Evolutionary conservation across 1,140 invertebrate species (phyloP).

Genomic region (Anagrus nilaparvatae): DNA sequence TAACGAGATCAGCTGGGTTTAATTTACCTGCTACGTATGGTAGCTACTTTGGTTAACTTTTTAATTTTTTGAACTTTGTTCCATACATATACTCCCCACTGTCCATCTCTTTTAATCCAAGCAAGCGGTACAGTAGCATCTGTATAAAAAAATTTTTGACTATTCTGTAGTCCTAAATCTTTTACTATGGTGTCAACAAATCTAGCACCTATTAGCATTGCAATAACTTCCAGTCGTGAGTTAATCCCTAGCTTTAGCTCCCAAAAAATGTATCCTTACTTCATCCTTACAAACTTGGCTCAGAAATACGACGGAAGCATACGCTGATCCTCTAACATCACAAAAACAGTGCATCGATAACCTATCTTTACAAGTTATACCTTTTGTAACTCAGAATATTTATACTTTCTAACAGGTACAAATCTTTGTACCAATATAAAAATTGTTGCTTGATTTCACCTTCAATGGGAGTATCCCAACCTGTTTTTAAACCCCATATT

Average conservation of each 20-base stretch:
- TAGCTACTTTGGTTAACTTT: conserved; percentile 24
- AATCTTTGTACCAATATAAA: conserved; percentile 22
- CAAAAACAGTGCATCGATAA: no score
- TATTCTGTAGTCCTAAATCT: conserved; percentile 9
- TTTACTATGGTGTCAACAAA: conserved; percentile 15
- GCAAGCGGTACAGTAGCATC: no score
- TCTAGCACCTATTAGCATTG: conserved; percentile 25
- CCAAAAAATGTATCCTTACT: conserved; percentile 9
- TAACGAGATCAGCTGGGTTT: conserved; percentile 38
- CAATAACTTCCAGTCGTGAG: conserved; percentile 30
- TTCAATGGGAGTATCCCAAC: conserved; percentile 19
- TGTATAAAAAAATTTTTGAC: conserved; percentile 9
- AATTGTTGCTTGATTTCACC: neutral
- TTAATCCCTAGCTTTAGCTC: conserved; percentile 28
- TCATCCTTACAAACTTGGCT: neutral
- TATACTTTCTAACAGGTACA: conserved; percentile 22
- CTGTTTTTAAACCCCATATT: conserved; percentile 19
- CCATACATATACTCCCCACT: conserved; percentile 10
- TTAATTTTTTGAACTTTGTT: conserved; percentile 14
- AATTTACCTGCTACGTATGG: conserved; percentile 30
- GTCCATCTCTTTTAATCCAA: conserved; percentile 10
- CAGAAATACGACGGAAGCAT: no score
- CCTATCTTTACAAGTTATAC: no score
- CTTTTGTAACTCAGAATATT: no score
- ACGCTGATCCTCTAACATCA: no score